These are phyloP conservation scores for Meliscaeva auricollis DNA, from an alignment of 2,888 invertebrate genomes.

Conservation along the genomic window DNA sequence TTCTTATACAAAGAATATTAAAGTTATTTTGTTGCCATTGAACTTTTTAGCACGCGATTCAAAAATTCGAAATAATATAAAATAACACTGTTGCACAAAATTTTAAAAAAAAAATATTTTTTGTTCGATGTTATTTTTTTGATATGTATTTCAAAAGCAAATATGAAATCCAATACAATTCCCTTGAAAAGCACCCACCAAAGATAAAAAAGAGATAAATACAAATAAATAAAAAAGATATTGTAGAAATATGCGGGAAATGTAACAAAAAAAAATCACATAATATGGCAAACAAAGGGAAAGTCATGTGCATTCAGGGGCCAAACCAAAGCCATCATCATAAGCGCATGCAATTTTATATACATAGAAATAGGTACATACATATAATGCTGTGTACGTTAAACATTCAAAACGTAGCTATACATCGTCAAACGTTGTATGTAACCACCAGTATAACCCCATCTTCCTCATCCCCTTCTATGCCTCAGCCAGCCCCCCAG, in stretches of 20 bases:
- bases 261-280: conserved; percentile 62
- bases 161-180: conserved; percentile 12
- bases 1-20: no score
- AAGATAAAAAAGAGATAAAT: conserved; percentile 13
- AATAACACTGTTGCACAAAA: no score
- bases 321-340: conserved; percentile 43
- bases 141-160: no score
- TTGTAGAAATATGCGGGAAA: conserved; percentile 59
- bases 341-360: conserved; percentile 23
- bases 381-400: no score
- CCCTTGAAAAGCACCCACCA: not conserved
- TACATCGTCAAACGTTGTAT: conserved; percentile 37
- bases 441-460: not conserved
- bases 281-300: conserved; percentile 62
- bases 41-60: no score
- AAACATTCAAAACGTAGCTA: not conserved
- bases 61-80: no score
- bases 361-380: not conserved
- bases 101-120: no score
- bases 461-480: not conserved
- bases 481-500: not conserved
- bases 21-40: no score
- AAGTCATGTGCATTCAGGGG: conserved; percentile 52
- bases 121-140: no score
- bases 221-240: conserved; percentile 31